phyloP scores from a whole-genome alignment of 2,797 vertebrate genomes.

The Benthosema pterotum region DNA sequence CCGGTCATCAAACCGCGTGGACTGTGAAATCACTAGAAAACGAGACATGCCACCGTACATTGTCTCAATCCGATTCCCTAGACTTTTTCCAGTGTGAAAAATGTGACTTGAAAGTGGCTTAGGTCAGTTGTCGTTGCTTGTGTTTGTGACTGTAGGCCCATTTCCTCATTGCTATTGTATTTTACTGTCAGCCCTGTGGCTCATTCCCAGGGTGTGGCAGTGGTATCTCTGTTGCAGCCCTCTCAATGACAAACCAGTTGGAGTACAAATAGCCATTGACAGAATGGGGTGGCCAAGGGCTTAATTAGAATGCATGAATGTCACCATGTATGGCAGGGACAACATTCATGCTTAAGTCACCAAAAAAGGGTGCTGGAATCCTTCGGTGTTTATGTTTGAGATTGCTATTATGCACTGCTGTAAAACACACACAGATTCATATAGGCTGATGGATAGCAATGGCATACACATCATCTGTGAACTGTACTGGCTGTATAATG shows the following conservation, averaged over 20 bases:
- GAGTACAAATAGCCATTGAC: constrained; percentile 46
- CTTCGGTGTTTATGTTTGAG: constrained; percentile 1
- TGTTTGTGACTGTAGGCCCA: not conserved
- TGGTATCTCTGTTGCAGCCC: constrained; percentile 5
- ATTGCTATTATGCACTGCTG: not conserved
- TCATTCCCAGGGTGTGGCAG: constrained; percentile 12
- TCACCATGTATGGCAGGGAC: constrained; percentile 54
- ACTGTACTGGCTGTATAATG: too few relatives aligned
- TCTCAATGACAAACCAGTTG: constrained; percentile 39
- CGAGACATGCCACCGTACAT: too few relatives aligned
- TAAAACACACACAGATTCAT: constrained; percentile 1
- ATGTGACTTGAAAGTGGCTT: too few relatives aligned
- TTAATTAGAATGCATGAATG: constrained; percentile 55
- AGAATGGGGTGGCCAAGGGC: constrained; percentile 38
- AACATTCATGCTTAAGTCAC: constrained; percentile 5
- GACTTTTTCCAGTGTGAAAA: too few relatives aligned
- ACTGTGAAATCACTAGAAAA: too few relatives aligned
- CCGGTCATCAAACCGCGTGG: too few relatives aligned
- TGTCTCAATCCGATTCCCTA: too few relatives aligned
- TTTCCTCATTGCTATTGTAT: constrained; percentile 8
- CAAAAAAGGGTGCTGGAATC: not conserved
- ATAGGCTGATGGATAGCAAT: too few relatives aligned
- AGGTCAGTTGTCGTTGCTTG: too few relatives aligned
- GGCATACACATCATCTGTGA: too few relatives aligned
- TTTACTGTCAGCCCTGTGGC: constrained; percentile 7